Conservation (phyloP, 2,113 vertebrate genomes). For the Pteruthius melanotis region DNA sequence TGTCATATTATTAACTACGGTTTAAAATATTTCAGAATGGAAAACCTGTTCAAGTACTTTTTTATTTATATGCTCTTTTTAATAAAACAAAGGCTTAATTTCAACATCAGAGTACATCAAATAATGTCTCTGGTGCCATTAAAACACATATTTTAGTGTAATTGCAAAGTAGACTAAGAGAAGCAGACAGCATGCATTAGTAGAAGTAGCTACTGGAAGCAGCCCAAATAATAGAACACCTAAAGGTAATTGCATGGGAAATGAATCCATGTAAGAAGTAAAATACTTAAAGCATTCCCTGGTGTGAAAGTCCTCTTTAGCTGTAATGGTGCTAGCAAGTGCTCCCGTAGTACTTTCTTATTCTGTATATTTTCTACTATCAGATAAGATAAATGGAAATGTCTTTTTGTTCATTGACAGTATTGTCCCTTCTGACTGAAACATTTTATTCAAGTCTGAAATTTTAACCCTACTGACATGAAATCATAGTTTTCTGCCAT, state of each 20-base stretch:
- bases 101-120: neutral
- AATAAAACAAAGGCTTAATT: neutral
- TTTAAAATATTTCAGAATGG: neutral
- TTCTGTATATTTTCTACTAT: neutral
- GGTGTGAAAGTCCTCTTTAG: neutral
- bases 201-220: neutral
- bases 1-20: neutral
- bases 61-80: neutral
- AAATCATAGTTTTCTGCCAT: conserved; percentile 40
- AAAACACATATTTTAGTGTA: neutral
- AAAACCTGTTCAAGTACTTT: neutral
- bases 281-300: conserved; percentile 18
- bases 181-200: neutral
- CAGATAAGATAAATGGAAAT: conserved; percentile 45
- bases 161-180: neutral
- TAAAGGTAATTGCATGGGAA: conserved; percentile 37
- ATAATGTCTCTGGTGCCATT: neutral
- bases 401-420: conserved; percentile 16
- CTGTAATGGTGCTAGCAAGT: neutral
- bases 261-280: neutral
- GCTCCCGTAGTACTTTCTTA: neutral
- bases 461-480: conserved; percentile 33
- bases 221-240: neutral
- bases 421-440: conserved; percentile 37
- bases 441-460: conserved; percentile 43